A percentile compares a stretch with the other conserved stretches of the same genome.
These are phyloP conservation scores for Melanotus villosus DNA, from an alignment of 2,888 invertebrate genomes.

Conservation along the genomic window DNA sequence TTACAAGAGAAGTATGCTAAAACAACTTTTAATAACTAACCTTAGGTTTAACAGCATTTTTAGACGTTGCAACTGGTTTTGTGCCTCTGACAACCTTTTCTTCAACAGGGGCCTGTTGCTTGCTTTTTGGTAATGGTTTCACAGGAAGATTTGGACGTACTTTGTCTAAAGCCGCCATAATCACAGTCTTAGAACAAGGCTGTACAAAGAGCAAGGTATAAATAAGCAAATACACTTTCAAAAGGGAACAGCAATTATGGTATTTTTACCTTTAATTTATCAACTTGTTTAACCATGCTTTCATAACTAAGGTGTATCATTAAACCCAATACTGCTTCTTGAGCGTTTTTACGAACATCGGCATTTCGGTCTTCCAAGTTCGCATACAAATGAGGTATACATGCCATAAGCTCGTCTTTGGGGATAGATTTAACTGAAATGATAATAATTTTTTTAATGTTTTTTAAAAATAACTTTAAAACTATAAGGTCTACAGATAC, in stretches of 20 bases:
- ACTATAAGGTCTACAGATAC: no score
- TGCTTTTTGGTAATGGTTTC: constrained; percentile 80
- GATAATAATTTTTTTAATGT: constrained; percentile 42
- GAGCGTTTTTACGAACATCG: constrained; percentile 92
- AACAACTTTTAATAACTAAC: no score
- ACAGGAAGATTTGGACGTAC: constrained; percentile 87
- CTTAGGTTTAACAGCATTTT: constrained; percentile 72
- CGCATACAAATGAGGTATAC: constrained; percentile 83
- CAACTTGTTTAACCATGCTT: constrained; percentile 80
- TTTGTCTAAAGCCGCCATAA: constrained; percentile 88
- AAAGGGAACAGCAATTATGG: background rate
- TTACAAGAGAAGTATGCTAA: no score
- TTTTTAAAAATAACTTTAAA: no score
- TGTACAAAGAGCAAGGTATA: constrained; percentile 57
- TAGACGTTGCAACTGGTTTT: constrained; percentile 70
- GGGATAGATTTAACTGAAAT: constrained; percentile 80
- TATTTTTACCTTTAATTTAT: constrained; percentile 80
- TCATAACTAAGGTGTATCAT: constrained; percentile 95
- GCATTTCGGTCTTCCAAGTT: constrained; percentile 93
- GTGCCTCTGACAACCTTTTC: constrained; percentile 74
- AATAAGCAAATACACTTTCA: background rate
- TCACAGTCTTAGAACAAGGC: constrained; percentile 82
- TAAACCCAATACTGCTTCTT: constrained; percentile 90
- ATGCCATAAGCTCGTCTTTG: constrained; percentile 85
- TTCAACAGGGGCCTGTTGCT: constrained; percentile 69